phyloP scores from a whole-genome alignment of 2,888 invertebrate species.

The Acronicta alni region DNA sequence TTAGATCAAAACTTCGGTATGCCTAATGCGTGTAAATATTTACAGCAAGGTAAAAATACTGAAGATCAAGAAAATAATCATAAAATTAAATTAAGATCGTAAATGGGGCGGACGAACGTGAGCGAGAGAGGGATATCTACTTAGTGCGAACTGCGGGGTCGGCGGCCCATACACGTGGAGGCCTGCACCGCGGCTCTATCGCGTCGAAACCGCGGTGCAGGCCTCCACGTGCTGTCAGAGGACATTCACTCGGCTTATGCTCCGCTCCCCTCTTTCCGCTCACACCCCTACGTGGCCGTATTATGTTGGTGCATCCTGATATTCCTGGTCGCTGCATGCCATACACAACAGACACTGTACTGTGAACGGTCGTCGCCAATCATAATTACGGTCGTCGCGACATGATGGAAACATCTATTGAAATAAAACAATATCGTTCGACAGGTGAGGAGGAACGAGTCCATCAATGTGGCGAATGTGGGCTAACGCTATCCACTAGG shows the following conservation, averaged over 20 bases:
- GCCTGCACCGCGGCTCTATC: constrained; percentile 82
- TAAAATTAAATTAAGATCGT: constrained; percentile 19
- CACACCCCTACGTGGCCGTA: constrained; percentile 72
- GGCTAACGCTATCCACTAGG: constrained; percentile 93
- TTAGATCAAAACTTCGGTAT: too few relatives aligned
- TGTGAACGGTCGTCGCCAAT: constrained; percentile 77
- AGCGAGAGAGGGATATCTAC: constrained; percentile 67
- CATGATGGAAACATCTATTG: constrained; percentile 69
- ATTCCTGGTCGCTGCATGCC: constrained; percentile 84
- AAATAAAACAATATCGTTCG: constrained; percentile 73
- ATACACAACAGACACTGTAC: constrained; percentile 82
- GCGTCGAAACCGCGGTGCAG: constrained; percentile 81
- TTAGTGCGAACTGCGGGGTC: constrained; percentile 75
- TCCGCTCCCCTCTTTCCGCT: constrained; percentile 69
- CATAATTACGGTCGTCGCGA: constrained; percentile 43
- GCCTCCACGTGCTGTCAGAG: constrained; percentile 86
- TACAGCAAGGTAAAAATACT: not conserved
- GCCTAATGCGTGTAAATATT: too few relatives aligned
- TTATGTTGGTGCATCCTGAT: constrained; percentile 84
- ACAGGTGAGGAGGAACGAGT: constrained; percentile 87
- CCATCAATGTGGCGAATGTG: constrained; percentile 92
- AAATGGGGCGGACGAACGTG: constrained; percentile 56
- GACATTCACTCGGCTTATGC: constrained; percentile 76
- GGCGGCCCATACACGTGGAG: constrained; percentile 86
- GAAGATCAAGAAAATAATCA: constrained; percentile 17